Conservation (phyloP, 2,113 vertebrate species). For the Cephalopterus ornatus region DNA sequence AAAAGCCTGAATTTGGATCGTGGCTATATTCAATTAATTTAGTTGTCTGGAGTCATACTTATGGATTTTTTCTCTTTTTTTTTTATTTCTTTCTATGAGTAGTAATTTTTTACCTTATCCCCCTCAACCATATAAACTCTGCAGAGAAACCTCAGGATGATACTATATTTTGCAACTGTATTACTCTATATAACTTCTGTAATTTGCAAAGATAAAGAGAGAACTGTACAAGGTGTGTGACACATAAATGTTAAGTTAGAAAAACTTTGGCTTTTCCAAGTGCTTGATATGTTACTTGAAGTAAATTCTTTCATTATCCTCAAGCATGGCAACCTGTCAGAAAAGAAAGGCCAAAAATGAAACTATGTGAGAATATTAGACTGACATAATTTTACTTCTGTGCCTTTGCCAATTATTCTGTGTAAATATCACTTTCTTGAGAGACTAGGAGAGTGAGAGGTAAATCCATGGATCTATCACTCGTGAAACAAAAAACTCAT, state of each 20-base stretch:
- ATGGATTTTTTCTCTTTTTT: background rate
- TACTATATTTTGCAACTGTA: background rate
- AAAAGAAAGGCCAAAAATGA: constrained; percentile 26
- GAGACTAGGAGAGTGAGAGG: background rate
- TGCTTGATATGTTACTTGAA: background rate
- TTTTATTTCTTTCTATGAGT: background rate
- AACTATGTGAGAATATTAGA: background rate
- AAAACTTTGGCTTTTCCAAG: background rate
- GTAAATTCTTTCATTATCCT: constrained; percentile 57
- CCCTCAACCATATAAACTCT: background rate
- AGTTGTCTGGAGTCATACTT: background rate
- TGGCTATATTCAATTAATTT: background rate
- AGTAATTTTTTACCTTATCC: background rate
- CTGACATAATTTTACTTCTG: background rate
- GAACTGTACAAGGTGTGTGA: background rate
- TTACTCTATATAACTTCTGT: background rate
- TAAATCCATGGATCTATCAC: background rate
- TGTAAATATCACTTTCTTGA: constrained; percentile 51
- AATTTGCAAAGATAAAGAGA: background rate
- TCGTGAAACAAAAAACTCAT: background rate
- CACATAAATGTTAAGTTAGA: background rate
- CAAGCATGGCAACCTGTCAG: constrained; percentile 44
- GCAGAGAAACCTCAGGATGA: background rate
- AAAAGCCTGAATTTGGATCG: background rate
- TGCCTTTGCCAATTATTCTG: constrained; percentile 53